Base-by-base conservation (phyloP, 2,797 vertebrate genomes). In the Moxostoma hubbsi region DNA sequence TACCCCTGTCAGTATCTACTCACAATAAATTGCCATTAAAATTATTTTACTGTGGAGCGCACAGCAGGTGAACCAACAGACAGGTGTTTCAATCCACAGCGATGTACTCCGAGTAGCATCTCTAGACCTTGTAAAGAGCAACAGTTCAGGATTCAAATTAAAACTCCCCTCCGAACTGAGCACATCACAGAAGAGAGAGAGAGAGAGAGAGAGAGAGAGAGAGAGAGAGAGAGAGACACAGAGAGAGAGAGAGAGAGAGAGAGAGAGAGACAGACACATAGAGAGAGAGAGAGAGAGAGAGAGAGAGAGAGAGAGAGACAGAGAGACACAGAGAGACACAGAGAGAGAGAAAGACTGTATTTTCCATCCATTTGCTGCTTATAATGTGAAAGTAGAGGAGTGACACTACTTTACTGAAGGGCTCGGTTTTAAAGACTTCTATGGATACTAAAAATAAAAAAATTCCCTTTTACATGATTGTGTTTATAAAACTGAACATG, bases 81-180 rank as follows among this genome's bases (percentile, higher is more conserved):
- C 76, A 79, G 68, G 73, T 82, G 75, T 62, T 66, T 74, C 16
- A 78, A 85, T 84, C 80, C 71, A 67, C 24, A 67, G 79, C 72
- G 69, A 79, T 83, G 59, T 61, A 70, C 63, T 78, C 67, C 58
- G 74, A 82, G 61, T n/a, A 64, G 45, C 59, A 46, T 59, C 69
- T 74, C 62, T 71, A 73, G 82, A 82, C 72, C 51, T 76, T 18
- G 50, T 64, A 73, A 84, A 77, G 57, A 77, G 90, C 88, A 93
- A 93, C 91, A 94, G 92, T 93, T 93, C 91, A 84, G 86, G 71
- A 89, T 86, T 88, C 89, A 87, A 91, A 92, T 90, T 85, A 89
- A 89, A 92, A 88, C 86, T 87, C 85, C 88, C 59, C 73, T 84
- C 71, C 24, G 77, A 36, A 36, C 79, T 85, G 53, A 81, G 70